Base-by-base conservation (phyloP, 2,797 vertebrate species). In the Urosaurus nigricauda region DNA sequence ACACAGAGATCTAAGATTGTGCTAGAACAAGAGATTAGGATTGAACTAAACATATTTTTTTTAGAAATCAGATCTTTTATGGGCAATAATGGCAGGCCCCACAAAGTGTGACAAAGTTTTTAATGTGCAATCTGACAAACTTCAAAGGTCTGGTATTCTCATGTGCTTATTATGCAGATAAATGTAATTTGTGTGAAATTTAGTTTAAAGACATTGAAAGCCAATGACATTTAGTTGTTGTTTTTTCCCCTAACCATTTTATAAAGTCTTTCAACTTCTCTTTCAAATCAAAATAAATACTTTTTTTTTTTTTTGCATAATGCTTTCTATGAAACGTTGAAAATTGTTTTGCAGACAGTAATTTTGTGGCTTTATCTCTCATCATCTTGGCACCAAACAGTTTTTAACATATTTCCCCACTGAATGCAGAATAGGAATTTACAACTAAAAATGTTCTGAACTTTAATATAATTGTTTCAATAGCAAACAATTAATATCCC, bases 121-220 rank as follows among this genome's bases (percentile, higher is more conserved):
- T 92, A 92, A 71, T 92, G 88, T 92, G 83, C 92, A 91, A 74
- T 74, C 60, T 90, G 92, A 90, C 82, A 93, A 37, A 63, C 37
- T 92, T 96, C 75, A 94, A n/a, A 92, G 60, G 78, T 91, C 92
- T 58, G 92, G 89, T 87, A 87, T 93, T 86, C n/a, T 91, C 79
- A 94, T 91, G 81, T 93, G 65, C 0, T 12, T 92, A 90, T 90
- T 95, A 92, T 65, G 87, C 53, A 92, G 87, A 93, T 94, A 78
- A 94, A 80, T 95, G 14, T 89, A 92, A 94, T 95, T 95, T 96
- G 87, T 92, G 80, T 93, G 26, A 74, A 95, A 93, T 92, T 75
- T 92, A 60, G 90, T 95, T 94, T 75, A 90, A 95, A 70, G 35
- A 89, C 94, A 90, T 19, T 81, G 74, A 88, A 95, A 94, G n/a